These are phyloP conservation scores for Cnemophilus loriae DNA, from an alignment of 2,113 vertebrate genomes.

Conservation along the genomic window DNA sequence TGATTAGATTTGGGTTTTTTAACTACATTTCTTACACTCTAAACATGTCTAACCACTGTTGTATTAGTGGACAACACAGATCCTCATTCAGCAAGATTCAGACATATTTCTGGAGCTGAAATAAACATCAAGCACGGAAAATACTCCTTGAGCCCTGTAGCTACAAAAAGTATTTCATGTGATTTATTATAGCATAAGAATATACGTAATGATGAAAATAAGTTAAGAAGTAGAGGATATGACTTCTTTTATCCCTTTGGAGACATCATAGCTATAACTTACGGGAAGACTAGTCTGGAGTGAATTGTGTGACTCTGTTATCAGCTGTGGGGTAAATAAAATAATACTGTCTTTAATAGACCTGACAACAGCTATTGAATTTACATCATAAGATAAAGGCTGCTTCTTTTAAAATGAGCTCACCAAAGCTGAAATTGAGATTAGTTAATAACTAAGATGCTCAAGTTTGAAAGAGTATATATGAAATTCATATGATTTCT, in stretches of 20 bases:
- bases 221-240: slow-evolving; percentile 5
- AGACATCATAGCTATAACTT: slow-evolving; percentile 16
- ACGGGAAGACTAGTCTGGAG: background rate
- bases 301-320: slow-evolving; percentile 23
- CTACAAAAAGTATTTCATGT: slow-evolving; percentile 24
- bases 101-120: background rate
- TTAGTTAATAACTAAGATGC: background rate
- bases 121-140: slow-evolving; percentile 5
- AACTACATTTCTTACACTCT: background rate
- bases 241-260: slow-evolving; percentile 36
- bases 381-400: slow-evolving; percentile 33
- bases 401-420: slow-evolving; percentile 9
- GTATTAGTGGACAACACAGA: background rate
- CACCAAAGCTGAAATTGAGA: background rate
- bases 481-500: background rate
- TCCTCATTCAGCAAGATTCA: background rate
- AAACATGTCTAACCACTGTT: background rate
- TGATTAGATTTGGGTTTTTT: background rate
- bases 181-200: slow-evolving; percentile 38
- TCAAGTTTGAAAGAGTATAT: background rate
- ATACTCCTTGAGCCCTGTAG: slow-evolving; percentile 4
- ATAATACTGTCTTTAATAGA: slow-evolving; percentile 35
- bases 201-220: slow-evolving; percentile 22
- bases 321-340: slow-evolving; percentile 35
- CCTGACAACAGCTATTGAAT: slow-evolving; percentile 42